Evolutionary conservation across 2,888 invertebrate species (phyloP), one percentile per base, ranked within the genome.

Genomic region (Temnothorax unifasciatus): DNA sequence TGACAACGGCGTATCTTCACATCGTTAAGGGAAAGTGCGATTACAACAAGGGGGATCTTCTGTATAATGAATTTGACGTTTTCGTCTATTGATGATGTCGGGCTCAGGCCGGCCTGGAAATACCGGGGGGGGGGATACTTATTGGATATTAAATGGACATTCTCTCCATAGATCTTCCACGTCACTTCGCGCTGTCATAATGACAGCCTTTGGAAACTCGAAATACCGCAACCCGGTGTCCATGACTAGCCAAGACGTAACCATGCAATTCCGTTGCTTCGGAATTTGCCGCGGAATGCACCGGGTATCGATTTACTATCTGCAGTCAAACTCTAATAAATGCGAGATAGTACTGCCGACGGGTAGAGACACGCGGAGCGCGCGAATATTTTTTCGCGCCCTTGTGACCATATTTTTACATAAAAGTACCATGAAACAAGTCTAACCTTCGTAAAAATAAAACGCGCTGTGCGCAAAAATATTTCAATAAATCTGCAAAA

Each of bases 261-360:
- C 82, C 84, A 82, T 83, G 74, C 84, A 87, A 81, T 84, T 85
- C 85, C 84, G 83, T 61, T 76, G 89, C 87, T 87, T 88, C 84
- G 88, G 89, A 90, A 89, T 90, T 89, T 86, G 87, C 86, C 88
- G 87, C 86, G 90, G 89, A 91, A 92, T 91, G 87, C 87, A 87
- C 57, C 83, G 69, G 74, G 77, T 91, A 92, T 92, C 91, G 92
- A 92, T 92, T 90, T 87, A 86, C 86, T 87, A 86, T 83, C 84
- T 90, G 89, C 86, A 90, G 90, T 88, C 89, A 86, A 90, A 91
- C 89, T 89, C 86, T 91, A 92, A 92, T 90, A 90, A 89, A 89
- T 85, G 82, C 83, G 88, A 87, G 89, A 90, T 91, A 88, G 90
- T 85, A 85, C 88, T 83, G 85, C 77, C 79, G 50, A 63, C 59